Conservation (phyloP, 2,797 vertebrate species). For the Peromyscus eremicus region DNA sequence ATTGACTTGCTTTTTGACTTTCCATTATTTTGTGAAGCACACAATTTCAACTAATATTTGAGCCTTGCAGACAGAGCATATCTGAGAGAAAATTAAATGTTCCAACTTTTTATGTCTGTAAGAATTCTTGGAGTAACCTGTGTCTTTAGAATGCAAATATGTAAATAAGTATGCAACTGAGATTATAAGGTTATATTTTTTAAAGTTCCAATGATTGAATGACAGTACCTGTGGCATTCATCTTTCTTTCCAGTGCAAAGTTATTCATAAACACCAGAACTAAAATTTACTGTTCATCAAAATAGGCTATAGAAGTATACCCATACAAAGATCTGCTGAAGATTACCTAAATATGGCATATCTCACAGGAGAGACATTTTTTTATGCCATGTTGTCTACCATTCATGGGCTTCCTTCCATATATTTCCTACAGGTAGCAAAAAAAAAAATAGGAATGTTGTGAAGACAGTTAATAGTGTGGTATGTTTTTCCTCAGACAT, state of each 20-base stretch:
- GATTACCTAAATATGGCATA: neutral
- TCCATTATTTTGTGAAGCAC: neutral
- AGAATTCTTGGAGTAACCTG: neutral
- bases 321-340: neutral
- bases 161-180: neutral
- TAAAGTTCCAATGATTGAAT: neutral
- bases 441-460: neutral
- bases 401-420: neutral
- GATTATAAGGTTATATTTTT: neutral
- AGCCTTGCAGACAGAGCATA: neutral
- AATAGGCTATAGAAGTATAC: neutral
- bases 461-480: neutral
- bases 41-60: neutral
- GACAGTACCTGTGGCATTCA: neutral
- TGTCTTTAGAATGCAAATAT: neutral
- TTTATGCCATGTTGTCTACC: neutral
- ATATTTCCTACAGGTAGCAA: accelerated
- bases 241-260: neutral
- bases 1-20: neutral
- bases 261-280: neutral
- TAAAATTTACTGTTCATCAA: neutral
- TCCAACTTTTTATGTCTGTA: accelerated
- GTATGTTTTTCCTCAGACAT: neutral
- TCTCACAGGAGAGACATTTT: neutral
- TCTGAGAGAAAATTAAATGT: neutral